Base-by-base conservation (phyloP, 2,113 vertebrate species). In the Mastomys natalensis region DNA sequence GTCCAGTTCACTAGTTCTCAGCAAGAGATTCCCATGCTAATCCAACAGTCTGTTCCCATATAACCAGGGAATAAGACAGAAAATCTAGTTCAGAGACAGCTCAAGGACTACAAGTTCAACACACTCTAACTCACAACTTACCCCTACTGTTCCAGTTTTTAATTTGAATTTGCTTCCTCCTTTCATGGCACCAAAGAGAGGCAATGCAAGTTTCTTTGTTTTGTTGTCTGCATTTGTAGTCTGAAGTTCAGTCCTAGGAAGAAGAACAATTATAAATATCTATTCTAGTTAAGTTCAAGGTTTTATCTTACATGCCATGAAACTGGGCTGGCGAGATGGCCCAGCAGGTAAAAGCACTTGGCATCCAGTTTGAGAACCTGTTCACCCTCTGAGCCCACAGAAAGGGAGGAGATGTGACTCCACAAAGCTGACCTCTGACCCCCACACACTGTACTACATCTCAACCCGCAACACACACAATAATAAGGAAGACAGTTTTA, bases 141-240 rank as follows among this genome's bases (percentile, higher is more conserved):
- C 99, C 98, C 99, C 99, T 1, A 99, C 98, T 87, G 99, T 99
- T 87, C 99, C 99, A 7, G 99, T 99, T 98, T 99, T 99, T 97
- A 99, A 99, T 97, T 98, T 99, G 97, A 99, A 99, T 98, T 99
- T 99, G 97, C 99, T 99, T 84, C 99, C 99, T 73, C 99, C 99
- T 98, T 99, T 99, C 99, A 99, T 99, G 91, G 99, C 99, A 96
- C 99, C 99, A 91, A 99, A 99, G 89, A 99, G 97, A 16, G 99
- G 99, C 86, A 99, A 98, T 10, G 98, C 93, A 76, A 98, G 97
- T 97, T 99, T 99, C 97, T 99, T 99, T 12, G 98, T 97, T 96
- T 99, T 99, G 94, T 97, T 98, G 19, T 98, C 98, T 91, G 97
- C 0, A 89, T 98, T 98, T 43, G 98, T 92, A 95, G 96, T 96